phyloP scores from a whole-genome alignment of 2,888 invertebrate genomes.

The Troglohyphantes excavatus region DNA sequence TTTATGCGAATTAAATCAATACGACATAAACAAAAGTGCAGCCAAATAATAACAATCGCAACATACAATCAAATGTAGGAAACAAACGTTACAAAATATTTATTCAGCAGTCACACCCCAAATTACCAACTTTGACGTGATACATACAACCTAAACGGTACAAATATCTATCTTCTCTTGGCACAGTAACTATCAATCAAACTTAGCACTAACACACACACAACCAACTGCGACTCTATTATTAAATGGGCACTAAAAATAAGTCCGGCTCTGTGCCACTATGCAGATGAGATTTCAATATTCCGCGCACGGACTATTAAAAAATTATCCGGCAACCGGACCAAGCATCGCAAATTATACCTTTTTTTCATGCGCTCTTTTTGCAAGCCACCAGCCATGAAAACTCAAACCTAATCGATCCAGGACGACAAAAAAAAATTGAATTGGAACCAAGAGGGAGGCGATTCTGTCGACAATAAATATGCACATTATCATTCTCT shows the following conservation, averaged over 20 bases:
- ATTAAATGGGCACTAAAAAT: slow-evolving; percentile 41
- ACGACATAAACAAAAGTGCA: too few species aligned
- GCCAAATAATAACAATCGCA: too few species aligned
- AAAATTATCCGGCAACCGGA: slow-evolving; percentile 27
- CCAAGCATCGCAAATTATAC: slow-evolving; percentile 39
- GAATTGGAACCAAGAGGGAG: slow-evolving; percentile 8
- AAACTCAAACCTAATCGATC: slow-evolving; percentile 49
- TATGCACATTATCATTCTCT: slow-evolving; percentile 54
- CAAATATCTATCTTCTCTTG: background rate
- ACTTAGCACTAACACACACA: background rate
- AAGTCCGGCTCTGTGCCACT: slow-evolving; percentile 18
- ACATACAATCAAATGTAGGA: background rate
- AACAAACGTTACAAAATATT: background rate
- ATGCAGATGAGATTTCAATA: slow-evolving; percentile 53
- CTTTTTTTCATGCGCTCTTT: slow-evolving; percentile 10
- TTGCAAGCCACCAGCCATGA: slow-evolving; percentile 3
- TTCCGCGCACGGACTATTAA: slow-evolving; percentile 42
- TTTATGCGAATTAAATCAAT: too few species aligned
- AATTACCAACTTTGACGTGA: background rate
- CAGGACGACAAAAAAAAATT: slow-evolving; percentile 5
- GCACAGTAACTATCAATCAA: slow-evolving; percentile 3
- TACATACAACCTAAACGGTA: background rate
- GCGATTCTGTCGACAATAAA: slow-evolving; percentile 56
- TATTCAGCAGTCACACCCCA: background rate
- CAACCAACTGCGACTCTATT: slow-evolving; percentile 4